Conservation (phyloP, 1,140 invertebrate genomes). For the Phocides pigmalion region DNA sequence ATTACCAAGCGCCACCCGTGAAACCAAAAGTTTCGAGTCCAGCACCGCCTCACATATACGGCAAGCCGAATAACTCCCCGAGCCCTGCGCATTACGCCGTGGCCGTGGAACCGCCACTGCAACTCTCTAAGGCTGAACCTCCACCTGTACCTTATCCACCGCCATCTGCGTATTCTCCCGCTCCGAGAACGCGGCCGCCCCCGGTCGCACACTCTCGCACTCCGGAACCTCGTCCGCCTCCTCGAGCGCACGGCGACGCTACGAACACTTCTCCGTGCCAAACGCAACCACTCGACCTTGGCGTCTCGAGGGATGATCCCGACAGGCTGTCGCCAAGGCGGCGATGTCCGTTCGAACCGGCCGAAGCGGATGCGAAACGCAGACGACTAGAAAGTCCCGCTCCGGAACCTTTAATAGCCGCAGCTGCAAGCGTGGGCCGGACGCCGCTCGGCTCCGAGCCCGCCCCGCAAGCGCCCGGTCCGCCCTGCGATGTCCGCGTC, state of each 20-base stretch:
- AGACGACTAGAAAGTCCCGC: slow-evolving; percentile 68
- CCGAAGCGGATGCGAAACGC: slow-evolving; percentile 60
- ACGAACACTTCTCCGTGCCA: slow-evolving; percentile 80
- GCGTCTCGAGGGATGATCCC: slow-evolving; percentile 84
- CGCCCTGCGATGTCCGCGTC: slow-evolving; percentile 80
- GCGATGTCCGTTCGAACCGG: slow-evolving; percentile 70
- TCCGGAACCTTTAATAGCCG: slow-evolving; percentile 86
- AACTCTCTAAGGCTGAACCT: slow-evolving; percentile 87
- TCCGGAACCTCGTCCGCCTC: slow-evolving; percentile 69
- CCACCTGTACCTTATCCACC: slow-evolving; percentile 87
- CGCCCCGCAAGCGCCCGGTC: slow-evolving; percentile 83
- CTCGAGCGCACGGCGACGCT: slow-evolving; percentile 82
- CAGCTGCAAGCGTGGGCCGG: slow-evolving; percentile 88
- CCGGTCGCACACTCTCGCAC: slow-evolving; percentile 75
- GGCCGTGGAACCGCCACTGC: slow-evolving; percentile 84
- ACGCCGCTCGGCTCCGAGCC: slow-evolving; percentile 75
- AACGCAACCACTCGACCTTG: slow-evolving; percentile 90
- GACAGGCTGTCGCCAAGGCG: slow-evolving; percentile 83
- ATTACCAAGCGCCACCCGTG: slow-evolving; percentile 83
- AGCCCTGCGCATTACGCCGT: slow-evolving; percentile 86
- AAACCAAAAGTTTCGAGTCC: slow-evolving; percentile 92
- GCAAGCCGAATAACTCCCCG: slow-evolving; percentile 87
- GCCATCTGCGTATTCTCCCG: slow-evolving; percentile 75
- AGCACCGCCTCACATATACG: slow-evolving; percentile 91
- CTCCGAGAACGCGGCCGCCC: slow-evolving; percentile 85